Percentiles rank a stretch among this genome's conserved stretches.
Evolutionary conservation across 2,888 invertebrate species (phyloP).

Genomic region (Ophion obscuratus): DNA sequence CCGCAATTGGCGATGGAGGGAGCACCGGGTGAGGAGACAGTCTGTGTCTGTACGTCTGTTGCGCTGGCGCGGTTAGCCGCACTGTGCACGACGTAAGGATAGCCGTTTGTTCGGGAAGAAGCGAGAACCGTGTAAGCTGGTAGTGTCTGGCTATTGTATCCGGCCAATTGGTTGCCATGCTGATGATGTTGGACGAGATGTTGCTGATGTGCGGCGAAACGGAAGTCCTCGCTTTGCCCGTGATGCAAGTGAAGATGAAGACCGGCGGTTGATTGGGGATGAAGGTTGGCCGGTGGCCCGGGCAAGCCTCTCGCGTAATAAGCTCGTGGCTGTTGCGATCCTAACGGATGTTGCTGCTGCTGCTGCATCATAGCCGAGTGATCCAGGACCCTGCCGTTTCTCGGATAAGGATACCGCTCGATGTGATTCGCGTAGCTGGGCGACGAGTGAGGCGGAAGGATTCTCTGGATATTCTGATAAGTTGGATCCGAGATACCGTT

Average conservation of each 20-base stretch:
- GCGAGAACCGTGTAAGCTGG: conserved; percentile 72
- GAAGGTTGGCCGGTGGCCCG: conserved; percentile 64
- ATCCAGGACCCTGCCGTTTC: conserved; percentile 70
- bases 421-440: conserved; percentile 80
- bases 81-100: conserved; percentile 61
- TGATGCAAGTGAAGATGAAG: conserved; percentile 80
- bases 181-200: conserved; percentile 71
- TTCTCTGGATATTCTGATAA: conserved; percentile 82
- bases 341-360: conserved; percentile 54
- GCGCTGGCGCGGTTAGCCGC: conserved; percentile 68
- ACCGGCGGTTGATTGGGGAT: conserved; percentile 71
- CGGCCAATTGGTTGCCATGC: conserved; percentile 69
- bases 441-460: conserved; percentile 77
- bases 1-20: neutral
- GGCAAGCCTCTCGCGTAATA: conserved; percentile 76
- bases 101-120: conserved; percentile 69
- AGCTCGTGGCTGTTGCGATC: conserved; percentile 67
- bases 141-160: conserved; percentile 72
- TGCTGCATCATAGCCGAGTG: conserved; percentile 51
- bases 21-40: conserved; percentile 68
- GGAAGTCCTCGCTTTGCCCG: conserved; percentile 76
- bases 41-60: conserved; percentile 78
- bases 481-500: conserved; percentile 81
- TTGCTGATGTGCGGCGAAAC: conserved; percentile 68
- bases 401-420: conserved; percentile 81